These are phyloP conservation scores for Maniola jurtina DNA, from an alignment of 1,140 invertebrate genomes.

Conservation along the genomic window DNA sequence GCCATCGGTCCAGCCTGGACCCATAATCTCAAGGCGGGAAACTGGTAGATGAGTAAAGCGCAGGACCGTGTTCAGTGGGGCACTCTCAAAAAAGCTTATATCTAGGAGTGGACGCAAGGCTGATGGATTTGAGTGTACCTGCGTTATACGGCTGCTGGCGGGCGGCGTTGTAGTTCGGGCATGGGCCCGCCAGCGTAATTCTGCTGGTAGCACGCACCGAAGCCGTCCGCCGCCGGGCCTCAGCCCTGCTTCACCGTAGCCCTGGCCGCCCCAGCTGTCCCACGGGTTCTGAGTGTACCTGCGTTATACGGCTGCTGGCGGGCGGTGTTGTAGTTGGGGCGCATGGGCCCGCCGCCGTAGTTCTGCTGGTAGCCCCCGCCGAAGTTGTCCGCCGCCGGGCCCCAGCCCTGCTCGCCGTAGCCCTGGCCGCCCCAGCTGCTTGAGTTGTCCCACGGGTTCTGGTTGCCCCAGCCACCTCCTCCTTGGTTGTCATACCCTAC, in stretches of 20 bases:
- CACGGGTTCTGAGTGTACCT: constrained; percentile 69
- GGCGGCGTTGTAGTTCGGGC: constrained; percentile 82
- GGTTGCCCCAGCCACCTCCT: constrained; percentile 64
- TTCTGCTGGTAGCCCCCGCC: constrained; percentile 87
- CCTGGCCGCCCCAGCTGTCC: constrained; percentile 78
- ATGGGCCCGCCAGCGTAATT: constrained; percentile 85
- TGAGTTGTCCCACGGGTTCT: constrained; percentile 75
- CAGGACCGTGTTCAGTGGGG: no score
- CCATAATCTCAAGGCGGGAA: no score
- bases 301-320: constrained; percentile 83
- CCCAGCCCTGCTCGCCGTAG: constrained; percentile 79
- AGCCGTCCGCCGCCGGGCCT: constrained; percentile 81
- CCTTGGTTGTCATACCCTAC: constrained; percentile 50
- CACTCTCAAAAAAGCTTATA: background rate
- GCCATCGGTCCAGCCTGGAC: no score
- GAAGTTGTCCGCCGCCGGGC: constrained; percentile 82
- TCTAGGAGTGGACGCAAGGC: no score
- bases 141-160: constrained; percentile 83
- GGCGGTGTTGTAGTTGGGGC: constrained; percentile 83
- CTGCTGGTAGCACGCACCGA: constrained; percentile 87
- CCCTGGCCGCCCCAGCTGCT: constrained; percentile 78
- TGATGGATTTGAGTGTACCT: constrained; percentile 48
- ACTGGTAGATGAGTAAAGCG: no score
- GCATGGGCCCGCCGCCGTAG: constrained; percentile 84
- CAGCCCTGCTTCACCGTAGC: constrained; percentile 79